phyloP scores from a whole-genome alignment of 2,113 vertebrate species.

The Amia ocellicauda region DNA sequence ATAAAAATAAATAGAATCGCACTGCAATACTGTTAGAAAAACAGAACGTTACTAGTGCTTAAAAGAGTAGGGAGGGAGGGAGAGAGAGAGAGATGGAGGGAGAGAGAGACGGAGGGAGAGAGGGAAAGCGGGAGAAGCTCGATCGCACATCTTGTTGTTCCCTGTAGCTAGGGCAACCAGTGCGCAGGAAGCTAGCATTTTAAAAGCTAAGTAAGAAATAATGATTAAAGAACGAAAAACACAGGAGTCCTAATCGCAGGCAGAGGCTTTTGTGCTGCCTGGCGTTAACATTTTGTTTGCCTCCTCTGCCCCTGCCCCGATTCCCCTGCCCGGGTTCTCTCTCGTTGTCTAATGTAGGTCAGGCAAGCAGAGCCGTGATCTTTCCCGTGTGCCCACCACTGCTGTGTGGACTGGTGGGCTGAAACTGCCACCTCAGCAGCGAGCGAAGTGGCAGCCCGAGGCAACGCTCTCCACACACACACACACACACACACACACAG shows the following conservation, averaged over 20 bases:
- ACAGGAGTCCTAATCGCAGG: conserved; percentile 3
- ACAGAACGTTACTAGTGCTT: no score
- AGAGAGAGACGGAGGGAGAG: neutral
- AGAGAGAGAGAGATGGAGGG: conserved; percentile 16
- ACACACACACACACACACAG: neutral
- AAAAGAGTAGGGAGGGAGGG: no score
- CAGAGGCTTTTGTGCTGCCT: conserved; percentile 1
- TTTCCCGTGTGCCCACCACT: neutral
- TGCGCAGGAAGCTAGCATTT: conserved; percentile 24
- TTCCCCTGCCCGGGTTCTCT: neutral
- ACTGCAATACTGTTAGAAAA: no score
- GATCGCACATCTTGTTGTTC: neutral
- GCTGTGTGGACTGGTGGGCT: neutral
- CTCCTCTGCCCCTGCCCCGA: neutral
- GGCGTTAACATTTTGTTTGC: neutral
- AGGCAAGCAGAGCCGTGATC: neutral
- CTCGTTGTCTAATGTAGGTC: conserved; percentile 17
- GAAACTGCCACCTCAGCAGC: neutral
- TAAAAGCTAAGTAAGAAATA: conserved; percentile 40
- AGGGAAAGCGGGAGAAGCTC: conserved; percentile 18
- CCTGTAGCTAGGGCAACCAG: conserved; percentile 28
- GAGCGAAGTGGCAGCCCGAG: neutral
- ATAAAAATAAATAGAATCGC: no score
- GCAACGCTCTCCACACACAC: neutral
- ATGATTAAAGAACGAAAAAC: conserved; percentile 24